Evolutionary conservation across 2,888 invertebrate genomes (phyloP), one percentile per base, ranked within the genome.

Genomic region (Carpatolechia fugitivella): DNA sequence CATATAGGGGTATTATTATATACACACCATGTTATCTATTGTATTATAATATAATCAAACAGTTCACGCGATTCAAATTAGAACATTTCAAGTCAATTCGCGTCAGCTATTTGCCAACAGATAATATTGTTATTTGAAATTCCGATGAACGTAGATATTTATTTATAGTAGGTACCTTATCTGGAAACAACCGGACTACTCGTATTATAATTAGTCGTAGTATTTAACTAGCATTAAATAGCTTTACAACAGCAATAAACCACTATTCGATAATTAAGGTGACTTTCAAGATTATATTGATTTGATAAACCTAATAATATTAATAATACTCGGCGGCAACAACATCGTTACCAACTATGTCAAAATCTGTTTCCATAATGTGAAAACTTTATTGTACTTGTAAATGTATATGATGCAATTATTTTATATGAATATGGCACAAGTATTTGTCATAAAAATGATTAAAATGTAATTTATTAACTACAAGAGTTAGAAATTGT

Each of bases 171-270:
- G 24, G 3, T 24, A 4, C 6, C 24, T 24, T 24, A 24, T 35
- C 50, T 47, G 8, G 38, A 51, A 36, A 51, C 14, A 20, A 29
- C 24, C 5, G 10, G 13, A 46, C 4, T 46, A 46, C n/a, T 41
- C 7, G n/a, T 35, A 31, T 20, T 44, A 31, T 58, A 63, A 63
- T 63, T 57, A 59, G 61, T 57, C 55, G 44, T 55, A 62, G 35
- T 44, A 20, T 18, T 54, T 14, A 44, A n/a, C 33, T 7, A 48
- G 33, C 36, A 54, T 47, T 35, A 48, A 47, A 54, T 47, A 5
- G 14, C 31, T 38, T 46, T 31, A 38, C 13, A 20, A 47, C 24
- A 18, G n/a, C 14, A 6, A 36, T 38, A 38, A 35, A 36, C 18
- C 36, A 38, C 30, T 30, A 30, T 30, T 20, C 24, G 46, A 48